Evolutionary conservation across 2,888 invertebrate species (phyloP), one percentile per base, ranked within the genome.

Genomic region (Nowickia ferox): DNA sequence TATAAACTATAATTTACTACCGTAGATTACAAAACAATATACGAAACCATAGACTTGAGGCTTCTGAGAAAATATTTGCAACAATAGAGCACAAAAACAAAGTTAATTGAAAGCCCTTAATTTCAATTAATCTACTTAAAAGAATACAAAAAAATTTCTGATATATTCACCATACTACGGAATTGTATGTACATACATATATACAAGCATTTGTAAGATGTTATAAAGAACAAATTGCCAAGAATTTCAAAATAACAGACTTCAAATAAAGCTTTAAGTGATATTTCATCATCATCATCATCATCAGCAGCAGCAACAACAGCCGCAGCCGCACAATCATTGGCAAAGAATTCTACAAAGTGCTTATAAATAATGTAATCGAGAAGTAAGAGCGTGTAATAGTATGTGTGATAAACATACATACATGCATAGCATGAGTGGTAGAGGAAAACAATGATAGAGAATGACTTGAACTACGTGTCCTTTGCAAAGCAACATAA

Each of bases 391-490:
- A 8, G 38, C 9, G n/a, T 19, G 9, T 48, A 15, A 46, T 17
- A 44, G 17, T 59, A 53, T 61, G 69, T 61, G 48, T 15, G 17
- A 72, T 40, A 22, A 46, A 0, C 13, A 15, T 22, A 30, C 40
- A 22, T 15, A 5, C 10, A 22, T 3, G 15, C 30, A 65, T 75
- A 4, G 68, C 44, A 44, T 48, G 13, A 30, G 42, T 72, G 13
- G 40, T 46, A 66, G 38, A 71, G 48, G 15, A 55, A 74, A 74
- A 66, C 42, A 66, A 57, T 74, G 30, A 17, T 30, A 30, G 53
- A 42, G 75, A 84, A 79, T 90, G 90, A 91, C 91, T 91, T 89
- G 91, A 91, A 91, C 92, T 91, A 91, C 91, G 92, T 91, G 91
- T 91, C 91, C 92, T 91, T 91, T 90, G 78, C 42, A 79, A 81